Base-by-base conservation (phyloP, 2,888 invertebrate species). In the Eristalinus sepulchralis region DNA sequence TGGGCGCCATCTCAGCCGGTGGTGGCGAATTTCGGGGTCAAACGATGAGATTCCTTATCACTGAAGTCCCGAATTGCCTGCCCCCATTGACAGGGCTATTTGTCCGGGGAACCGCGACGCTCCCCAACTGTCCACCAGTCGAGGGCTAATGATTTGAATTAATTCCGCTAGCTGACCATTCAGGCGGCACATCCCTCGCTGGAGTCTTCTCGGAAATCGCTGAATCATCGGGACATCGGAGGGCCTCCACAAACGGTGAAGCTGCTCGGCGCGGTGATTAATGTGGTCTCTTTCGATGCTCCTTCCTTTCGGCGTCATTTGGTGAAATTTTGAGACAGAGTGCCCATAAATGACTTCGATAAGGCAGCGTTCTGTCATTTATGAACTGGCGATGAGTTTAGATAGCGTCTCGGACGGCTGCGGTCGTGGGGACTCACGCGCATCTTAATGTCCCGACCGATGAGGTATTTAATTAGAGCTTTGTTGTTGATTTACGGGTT, bases 331-430 rank as follows among this genome's bases (percentile, higher is more conserved):
- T 27, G 78, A 70, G 86, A 78, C 76, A 82, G 68, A 78, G 77
- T 73, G 78, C 63, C 75, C 83, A 75, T 79, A 83, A 86, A 79
- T 83, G 83, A 78, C 70, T 75, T 59, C 73, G 81, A 86, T 86
- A 83, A 71, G 57, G 66, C 33, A 67, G 67, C n/a, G 47, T n/a
- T 27, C 83, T 83, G 83, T 85, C 85, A 77, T 77, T 85, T 85
- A 85, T 85, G 84, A 85, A 82, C 77, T 66, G 63, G 78, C 63
- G 85, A 85, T 85, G 82, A 85, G 72, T 73, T 64, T 34, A 17
- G 47, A 47, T 47, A 47, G 39, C 36, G 13, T 36, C 34, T n/a
- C n/a, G 11, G 34, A 36, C 34, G 10, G 34, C 34, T 11, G 34
- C 13, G 13, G 47, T 55, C 31, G 60, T 31, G 9, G 22, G 34